phyloP scores from a whole-genome alignment of 1,140 invertebrate species.

The Rhagoletis zephyria region DNA sequence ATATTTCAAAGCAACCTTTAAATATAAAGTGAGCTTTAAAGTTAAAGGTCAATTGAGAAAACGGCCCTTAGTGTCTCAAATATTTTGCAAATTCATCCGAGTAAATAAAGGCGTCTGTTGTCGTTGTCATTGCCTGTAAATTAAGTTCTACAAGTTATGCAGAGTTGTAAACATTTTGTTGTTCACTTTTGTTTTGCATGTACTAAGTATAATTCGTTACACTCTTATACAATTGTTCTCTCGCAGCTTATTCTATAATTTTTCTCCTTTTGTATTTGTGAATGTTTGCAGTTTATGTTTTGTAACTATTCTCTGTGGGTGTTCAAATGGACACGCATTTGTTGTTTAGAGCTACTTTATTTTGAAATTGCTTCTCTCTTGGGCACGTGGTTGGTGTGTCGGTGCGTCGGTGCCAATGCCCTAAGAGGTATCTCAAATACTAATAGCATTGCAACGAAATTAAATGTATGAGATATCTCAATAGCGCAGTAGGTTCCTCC shows the following conservation, averaged over 20 bases:
- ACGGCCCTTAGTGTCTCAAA: not conserved
- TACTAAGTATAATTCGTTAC: not conserved
- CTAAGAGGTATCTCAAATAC: too few relatives aligned
- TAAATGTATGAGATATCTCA: too few relatives aligned
- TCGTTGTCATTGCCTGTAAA: not conserved
- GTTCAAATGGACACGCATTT: not conserved
- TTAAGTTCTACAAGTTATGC: not conserved
- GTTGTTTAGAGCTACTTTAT: not conserved
- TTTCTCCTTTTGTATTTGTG: not conserved
- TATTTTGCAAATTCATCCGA: not conserved
- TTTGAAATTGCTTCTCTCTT: not conserved
- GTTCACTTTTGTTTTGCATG: slow-evolving; percentile 20
- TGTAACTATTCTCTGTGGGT: not conserved
- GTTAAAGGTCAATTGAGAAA: too few relatives aligned
- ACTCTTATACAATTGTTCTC: not conserved
- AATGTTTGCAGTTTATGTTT: too few relatives aligned
- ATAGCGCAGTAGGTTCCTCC: too few relatives aligned
- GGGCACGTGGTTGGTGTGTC: too few relatives aligned
- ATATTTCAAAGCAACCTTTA: too few relatives aligned
- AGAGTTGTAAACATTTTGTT: not conserved
- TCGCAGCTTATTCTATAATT: not conserved
- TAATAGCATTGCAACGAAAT: too few relatives aligned
- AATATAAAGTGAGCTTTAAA: too few relatives aligned
- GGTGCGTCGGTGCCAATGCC: too few relatives aligned
- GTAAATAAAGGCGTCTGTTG: not conserved